Conservation (phyloP, 2,888 invertebrate species). For the Cheilosia vulpina region DNA sequence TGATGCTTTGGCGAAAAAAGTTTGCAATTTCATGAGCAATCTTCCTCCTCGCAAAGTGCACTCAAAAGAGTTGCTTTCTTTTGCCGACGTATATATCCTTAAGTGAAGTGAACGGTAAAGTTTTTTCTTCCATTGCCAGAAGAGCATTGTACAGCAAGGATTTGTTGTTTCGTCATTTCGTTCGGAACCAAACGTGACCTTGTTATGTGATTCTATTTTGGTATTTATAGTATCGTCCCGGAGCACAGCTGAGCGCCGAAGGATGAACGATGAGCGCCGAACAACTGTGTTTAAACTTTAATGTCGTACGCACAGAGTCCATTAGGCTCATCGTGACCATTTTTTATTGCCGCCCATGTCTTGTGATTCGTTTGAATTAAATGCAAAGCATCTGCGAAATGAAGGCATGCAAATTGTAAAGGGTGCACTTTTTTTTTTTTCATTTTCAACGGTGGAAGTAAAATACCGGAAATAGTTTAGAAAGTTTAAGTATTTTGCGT, state of each 20-base stretch:
- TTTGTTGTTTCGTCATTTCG: conserved; percentile 45
- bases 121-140: conserved; percentile 32
- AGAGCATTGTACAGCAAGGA: conserved; percentile 30
- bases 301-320: conserved; percentile 35
- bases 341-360: neutral
- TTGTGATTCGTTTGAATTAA: conserved; percentile 21
- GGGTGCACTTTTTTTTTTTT: conserved; percentile 24
- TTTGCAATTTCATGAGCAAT: conserved; percentile 72
- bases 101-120: conserved; percentile 25
- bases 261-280: neutral
- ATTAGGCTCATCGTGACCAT: conserved; percentile 50
- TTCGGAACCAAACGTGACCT: conserved; percentile 61
- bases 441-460: conserved; percentile 9
- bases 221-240: conserved; percentile 51
- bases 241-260: conserved; percentile 6
- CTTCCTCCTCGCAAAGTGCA: conserved; percentile 57
- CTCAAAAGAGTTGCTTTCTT: conserved; percentile 36
- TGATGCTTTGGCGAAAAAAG: conserved; percentile 48
- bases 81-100: conserved; percentile 19
- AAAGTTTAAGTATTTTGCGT: neutral
- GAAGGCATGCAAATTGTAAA: conserved; percentile 7
- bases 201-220: conserved; percentile 60
- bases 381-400: conserved; percentile 15
- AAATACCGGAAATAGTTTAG: conserved; percentile 46
- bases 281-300: conserved; percentile 49